These are phyloP conservation scores for Belgica antarctica DNA, from an alignment of 2,888 invertebrate genomes.

Conservation along the genomic window DNA sequence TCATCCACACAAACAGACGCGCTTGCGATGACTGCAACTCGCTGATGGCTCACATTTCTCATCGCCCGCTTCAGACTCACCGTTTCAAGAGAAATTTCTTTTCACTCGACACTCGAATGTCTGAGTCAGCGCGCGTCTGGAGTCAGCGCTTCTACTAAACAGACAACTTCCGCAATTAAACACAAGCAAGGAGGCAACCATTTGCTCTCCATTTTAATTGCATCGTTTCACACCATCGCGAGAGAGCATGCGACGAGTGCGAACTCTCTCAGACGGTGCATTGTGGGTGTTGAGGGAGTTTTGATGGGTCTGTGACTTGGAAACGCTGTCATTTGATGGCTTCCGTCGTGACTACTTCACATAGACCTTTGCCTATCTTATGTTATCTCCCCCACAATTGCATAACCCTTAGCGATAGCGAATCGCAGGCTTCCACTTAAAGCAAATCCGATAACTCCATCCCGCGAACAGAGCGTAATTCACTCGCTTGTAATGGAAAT, in stretches of 20 bases:
- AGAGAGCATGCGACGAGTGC: too few species aligned
- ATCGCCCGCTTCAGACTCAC: neutral
- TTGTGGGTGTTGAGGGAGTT: neutral
- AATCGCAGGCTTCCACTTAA: neutral
- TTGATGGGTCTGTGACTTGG: neutral
- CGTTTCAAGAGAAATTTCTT: neutral
- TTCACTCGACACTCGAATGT: neutral
- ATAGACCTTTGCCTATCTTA: neutral
- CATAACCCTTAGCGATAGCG: neutral
- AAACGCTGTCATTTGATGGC: neutral
- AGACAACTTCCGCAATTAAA: slow-evolving; percentile 19
- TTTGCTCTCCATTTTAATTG: neutral
- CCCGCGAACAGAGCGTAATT: neutral
- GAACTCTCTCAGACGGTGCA: neutral
- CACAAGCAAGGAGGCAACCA: neutral
- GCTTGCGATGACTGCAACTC: neutral
- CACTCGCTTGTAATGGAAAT: neutral
- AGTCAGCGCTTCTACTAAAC: slow-evolving; percentile 1
- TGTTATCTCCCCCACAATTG: neutral
- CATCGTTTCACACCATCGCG: neutral
- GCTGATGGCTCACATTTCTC: too few species aligned
- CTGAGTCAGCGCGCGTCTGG: neutral
- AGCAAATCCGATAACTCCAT: too few species aligned
- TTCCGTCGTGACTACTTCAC: too few species aligned
- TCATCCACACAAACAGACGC: neutral